Evolutionary conservation across 2,797 vertebrate species (phyloP), one percentile per base, ranked within the genome.

Genomic region (Podarcis siculus): DNA sequence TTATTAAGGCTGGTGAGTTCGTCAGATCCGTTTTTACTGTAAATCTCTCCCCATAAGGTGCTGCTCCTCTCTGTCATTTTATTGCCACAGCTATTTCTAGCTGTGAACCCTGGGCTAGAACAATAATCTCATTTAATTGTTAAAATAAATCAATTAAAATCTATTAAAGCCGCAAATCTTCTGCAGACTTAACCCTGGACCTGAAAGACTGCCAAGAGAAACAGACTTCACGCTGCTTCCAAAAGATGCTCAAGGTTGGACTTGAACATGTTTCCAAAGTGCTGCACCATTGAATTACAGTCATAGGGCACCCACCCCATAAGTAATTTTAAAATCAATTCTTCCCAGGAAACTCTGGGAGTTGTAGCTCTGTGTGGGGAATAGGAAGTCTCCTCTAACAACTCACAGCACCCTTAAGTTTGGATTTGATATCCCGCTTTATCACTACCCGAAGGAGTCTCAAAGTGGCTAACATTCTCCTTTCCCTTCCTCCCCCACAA

Each of bases 21-120:
- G 35, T 90, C 87, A 90, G 27, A 82, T 55, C 75, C 67, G 89
- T 90, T 79, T 75, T 88, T 86, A 89, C 86, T 58, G 58, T 72
- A 83, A 83, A 42, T 45, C 87, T 39, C 42, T 32, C 32, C 85
- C 91, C 80, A n/a, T 0, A 32, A 79, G 76, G 79, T 78, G 75
- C 79, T 49, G 66, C 67, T 3, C 82, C 86, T 75, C 89, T 39
- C 78, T 19, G 12, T 9, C 79, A 79, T 19, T 88, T 78, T 30
- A 8, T 32, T 55, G 9, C 30, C n/a, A 61, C 76, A 77, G 85
- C 86, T 61, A 0, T 79, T 67, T 79, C 66, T 87, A 58, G 45
- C 90, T 45, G 30, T 1, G 23, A 81, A 86, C 61, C 39, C 81
- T 89, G 81, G 67, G 67, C 17, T 90, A 88, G 88, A 89, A 88